These are phyloP conservation scores for Philereme vetulata DNA, from an alignment of 2,888 invertebrate genomes.

Conservation along the genomic window DNA sequence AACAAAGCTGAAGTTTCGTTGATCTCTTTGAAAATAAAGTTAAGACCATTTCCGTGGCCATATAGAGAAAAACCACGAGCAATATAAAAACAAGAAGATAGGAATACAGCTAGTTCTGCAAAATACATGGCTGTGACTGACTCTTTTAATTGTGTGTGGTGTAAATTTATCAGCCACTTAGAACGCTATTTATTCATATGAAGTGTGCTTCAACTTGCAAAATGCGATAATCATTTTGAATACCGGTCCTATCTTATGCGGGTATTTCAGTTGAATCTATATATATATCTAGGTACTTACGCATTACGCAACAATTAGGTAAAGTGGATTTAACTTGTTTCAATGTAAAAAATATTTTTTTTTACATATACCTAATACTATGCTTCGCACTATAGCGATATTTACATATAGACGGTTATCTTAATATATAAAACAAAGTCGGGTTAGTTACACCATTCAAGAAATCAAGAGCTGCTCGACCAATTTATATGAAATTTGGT, in stretches of 20 bases:
- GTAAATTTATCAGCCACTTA: constrained; percentile 8
- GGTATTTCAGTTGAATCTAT: background rate
- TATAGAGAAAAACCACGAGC: constrained; percentile 47
- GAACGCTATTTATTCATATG: constrained; percentile 15
- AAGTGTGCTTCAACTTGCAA: constrained; percentile 11
- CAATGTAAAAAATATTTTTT: too few species aligned
- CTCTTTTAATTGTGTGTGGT: background rate
- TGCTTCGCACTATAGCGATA: too few species aligned
- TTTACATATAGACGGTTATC: too few species aligned
- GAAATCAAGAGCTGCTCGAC: too few species aligned
- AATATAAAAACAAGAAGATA: constrained; percentile 40
- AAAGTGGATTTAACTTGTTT: too few species aligned
- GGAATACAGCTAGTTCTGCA: constrained; percentile 35
- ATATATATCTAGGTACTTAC: background rate
- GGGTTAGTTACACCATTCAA: too few species aligned
- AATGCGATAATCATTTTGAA: constrained; percentile 14
- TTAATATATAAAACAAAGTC: too few species aligned
- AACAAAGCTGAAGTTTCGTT: constrained; percentile 37
- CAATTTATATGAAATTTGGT: too few species aligned
- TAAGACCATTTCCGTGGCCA: constrained; percentile 50
- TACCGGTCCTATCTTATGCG: constrained; percentile 16
- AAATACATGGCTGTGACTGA: constrained; percentile 21
- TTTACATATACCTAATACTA: too few species aligned
- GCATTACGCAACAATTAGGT: too few species aligned
- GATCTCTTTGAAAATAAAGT: constrained; percentile 51